These are phyloP conservation scores for Phortica magna DNA, from an alignment of 2,888 invertebrate genomes.

Conservation along the genomic window DNA sequence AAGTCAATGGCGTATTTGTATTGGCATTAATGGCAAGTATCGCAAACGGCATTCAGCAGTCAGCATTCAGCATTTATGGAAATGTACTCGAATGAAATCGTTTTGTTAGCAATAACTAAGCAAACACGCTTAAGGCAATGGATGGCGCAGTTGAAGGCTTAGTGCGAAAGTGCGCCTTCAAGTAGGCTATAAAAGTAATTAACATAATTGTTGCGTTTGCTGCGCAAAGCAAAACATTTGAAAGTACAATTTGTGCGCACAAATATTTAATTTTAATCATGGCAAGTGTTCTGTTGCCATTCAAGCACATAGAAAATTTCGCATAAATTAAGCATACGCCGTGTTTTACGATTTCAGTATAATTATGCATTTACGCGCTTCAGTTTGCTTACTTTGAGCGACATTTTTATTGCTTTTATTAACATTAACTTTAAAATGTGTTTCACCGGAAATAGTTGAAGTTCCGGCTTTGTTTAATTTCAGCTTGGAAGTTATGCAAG, in stretches of 20 bases:
- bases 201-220: constrained; percentile 22
- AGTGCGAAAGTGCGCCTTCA: background rate
- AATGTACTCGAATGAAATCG: background rate
- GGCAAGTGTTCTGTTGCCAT: background rate
- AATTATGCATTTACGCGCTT: background rate
- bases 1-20: background rate
- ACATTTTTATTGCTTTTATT: too few species aligned
- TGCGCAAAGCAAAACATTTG: background rate
- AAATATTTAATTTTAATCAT: constrained; percentile 22
- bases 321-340: background rate
- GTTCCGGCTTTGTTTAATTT: too few species aligned
- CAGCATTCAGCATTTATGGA: too few species aligned
- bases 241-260: background rate
- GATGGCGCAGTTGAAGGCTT: background rate
- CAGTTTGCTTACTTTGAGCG: background rate
- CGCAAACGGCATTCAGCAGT: too few species aligned
- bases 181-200: constrained; percentile 18
- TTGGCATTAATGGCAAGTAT: background rate
- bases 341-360: background rate
- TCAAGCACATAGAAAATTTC: background rate
- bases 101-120: background rate
- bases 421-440: too few species aligned
- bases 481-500: too few species aligned
- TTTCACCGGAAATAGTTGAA: too few species aligned
- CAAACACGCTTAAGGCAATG: background rate